Percentiles rank a stretch among this genome's conserved stretches.
These are phyloP conservation scores for Lycia hirtaria DNA, from an alignment of 2,888 invertebrate species.

Conservation along the genomic window DNA sequence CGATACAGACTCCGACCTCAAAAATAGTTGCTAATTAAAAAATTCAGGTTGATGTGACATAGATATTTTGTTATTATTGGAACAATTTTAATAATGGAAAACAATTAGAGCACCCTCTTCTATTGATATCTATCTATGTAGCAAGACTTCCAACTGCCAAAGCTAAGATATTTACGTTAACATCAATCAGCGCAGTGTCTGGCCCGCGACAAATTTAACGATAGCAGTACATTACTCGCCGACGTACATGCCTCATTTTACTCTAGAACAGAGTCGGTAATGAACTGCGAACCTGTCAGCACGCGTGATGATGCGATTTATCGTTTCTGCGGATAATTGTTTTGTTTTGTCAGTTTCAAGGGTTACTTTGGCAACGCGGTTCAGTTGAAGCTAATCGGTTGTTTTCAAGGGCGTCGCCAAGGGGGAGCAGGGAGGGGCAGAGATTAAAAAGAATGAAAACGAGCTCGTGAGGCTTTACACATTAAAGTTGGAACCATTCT, in stretches of 20 bases:
- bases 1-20: too few species aligned
- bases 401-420: too few species aligned
- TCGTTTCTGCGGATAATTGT: slow-evolving; percentile 44
- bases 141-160: neutral
- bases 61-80: neutral
- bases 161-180: slow-evolving; percentile 70
- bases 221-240: slow-evolving; percentile 57
- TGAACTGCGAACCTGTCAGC: slow-evolving; percentile 80
- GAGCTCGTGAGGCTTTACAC: too few species aligned
- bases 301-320: slow-evolving; percentile 69
- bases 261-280: slow-evolving; percentile 59
- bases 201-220: slow-evolving; percentile 80
- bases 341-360: slow-evolving; percentile 49
- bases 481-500: too few species aligned
- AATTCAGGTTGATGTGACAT: too few species aligned
- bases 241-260: slow-evolving; percentile 49
- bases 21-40: too few species aligned
- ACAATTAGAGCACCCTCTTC: neutral
- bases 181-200: slow-evolving; percentile 70
- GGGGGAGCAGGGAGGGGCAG: too few species aligned
- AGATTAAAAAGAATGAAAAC: too few species aligned
- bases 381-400: slow-evolving; percentile 39
- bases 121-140: neutral
- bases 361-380: slow-evolving; percentile 45
- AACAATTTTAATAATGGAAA: neutral